Conservation (phyloP, 1,140 invertebrate genomes). For the Homalodisca vitripennis region DNA sequence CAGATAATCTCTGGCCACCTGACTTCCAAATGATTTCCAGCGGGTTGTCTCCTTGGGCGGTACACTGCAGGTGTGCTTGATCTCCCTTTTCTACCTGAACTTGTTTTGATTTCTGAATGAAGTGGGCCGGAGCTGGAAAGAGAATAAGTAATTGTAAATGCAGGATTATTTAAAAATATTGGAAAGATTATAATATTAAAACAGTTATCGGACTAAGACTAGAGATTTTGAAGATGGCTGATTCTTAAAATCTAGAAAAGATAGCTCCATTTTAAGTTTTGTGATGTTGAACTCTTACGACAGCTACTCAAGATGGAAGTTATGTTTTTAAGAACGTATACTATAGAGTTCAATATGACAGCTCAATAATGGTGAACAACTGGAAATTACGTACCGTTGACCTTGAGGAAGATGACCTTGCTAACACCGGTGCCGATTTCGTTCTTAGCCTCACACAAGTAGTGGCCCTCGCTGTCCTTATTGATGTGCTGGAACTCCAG, state of each 20-base stretch:
- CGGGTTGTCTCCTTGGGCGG: slow-evolving; percentile 85
- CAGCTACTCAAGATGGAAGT: no score
- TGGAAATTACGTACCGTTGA: slow-evolving; percentile 70
- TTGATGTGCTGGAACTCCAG: slow-evolving; percentile 75
- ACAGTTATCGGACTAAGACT: no score
- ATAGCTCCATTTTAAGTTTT: no score
- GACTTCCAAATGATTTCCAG: slow-evolving; percentile 79
- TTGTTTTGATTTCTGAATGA: slow-evolving; percentile 75
- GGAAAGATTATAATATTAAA: no score
- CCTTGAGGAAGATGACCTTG: slow-evolving; percentile 83
- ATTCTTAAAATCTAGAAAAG: no score
- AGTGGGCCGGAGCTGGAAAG: slow-evolving; percentile 74
- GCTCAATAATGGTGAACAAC: no score
- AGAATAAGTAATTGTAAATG: not conserved
- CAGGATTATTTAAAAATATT: no score
- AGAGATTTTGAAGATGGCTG: no score
- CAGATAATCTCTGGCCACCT: slow-evolving; percentile 55
- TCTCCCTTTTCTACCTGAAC: slow-evolving; percentile 70
- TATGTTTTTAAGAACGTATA: no score
- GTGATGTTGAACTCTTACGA: no score
- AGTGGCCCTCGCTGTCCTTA: slow-evolving; percentile 85
- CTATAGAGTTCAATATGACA: no score
- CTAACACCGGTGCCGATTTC: slow-evolving; percentile 84
- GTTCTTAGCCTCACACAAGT: slow-evolving; percentile 90
- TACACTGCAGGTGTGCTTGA: slow-evolving; percentile 78